Base-by-base conservation (phyloP, 1,140 invertebrate species). In the Stratiolaelaps scimitus region DNA sequence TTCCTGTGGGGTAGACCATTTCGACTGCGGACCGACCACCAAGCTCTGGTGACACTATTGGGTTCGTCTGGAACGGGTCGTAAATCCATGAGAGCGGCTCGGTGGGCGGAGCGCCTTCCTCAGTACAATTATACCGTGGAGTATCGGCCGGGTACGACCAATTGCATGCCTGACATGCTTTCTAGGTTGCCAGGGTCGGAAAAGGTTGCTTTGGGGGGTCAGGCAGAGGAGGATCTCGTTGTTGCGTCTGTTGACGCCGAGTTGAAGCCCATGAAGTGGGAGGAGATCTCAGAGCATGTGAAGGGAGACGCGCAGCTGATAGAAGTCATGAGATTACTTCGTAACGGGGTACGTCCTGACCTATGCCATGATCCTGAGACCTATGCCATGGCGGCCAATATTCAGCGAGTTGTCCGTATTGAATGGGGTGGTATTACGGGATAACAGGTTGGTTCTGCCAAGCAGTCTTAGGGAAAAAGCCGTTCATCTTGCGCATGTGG, bases 31-130 rank as follows among this genome's bases (percentile, higher is more conserved):
- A 45, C 44, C n/a, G 44, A 45, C 44, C 44, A 45, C n/a, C 44
- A 45, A 45, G 44, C 44, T 13, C n/a, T 45, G 44, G 44, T 45
- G 44, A 19, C 44, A 45, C n/a, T 45, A 45, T 45, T 45, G 44
- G 44, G 44, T 45, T 45, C 44, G 44, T 13, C 44, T 13, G 19
- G 13, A 45, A 45, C 13, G 13, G 44, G 13, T 13, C 13, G 44
- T 13, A 19, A 13, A 13, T 45, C 44, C 13, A 45, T 45, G 44
- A 45, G 44, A 45, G 19, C n/a, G 13, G 44, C 44, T 13, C 44
- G 44, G 19, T 45, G 44, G 44, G 44, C 44, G 19, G 44, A 45
- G 19, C 44, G 44, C 13, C 44, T 45, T 13, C 13, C 13, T 13
- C 13, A 45, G 19, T 45, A 45, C 44, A 45, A 45, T n/a, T 45